These are phyloP conservation scores for Catostomus latipinnis DNA, from an alignment of 2,797 vertebrate species.

Conservation along the genomic window DNA sequence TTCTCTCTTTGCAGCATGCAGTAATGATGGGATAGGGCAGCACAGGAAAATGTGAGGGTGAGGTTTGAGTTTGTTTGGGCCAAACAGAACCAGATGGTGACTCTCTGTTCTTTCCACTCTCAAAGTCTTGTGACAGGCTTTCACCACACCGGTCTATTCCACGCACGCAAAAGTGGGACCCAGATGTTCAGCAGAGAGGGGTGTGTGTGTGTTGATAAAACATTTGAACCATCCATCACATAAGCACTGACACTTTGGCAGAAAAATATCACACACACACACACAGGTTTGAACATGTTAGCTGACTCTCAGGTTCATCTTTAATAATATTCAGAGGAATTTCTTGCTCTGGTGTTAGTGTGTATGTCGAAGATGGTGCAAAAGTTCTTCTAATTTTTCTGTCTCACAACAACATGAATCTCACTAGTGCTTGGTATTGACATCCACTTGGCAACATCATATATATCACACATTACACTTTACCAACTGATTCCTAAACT, in stretches of 20 bases:
- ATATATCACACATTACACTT: not conserved
- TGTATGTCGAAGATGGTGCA: not conserved
- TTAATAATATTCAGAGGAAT: conserved; percentile 8
- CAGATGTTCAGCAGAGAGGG: conserved; percentile 35
- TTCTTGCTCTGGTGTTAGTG: not conserved
- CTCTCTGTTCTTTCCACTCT: conserved; percentile 1
- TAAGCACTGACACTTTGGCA: conserved; percentile 17
- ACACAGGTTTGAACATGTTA: conserved; percentile 37
- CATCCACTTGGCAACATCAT: not conserved
- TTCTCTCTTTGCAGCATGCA: not conserved
- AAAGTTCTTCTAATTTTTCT: not conserved
- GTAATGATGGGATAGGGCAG: not conserved
- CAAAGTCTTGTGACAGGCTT: conserved; percentile 14
- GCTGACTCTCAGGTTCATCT: conserved; percentile 41
- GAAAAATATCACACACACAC: conserved; percentile 26
- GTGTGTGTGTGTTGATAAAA: conserved; percentile 34
- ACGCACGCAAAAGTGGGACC: conserved; percentile 21
- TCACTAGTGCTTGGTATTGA: not conserved
- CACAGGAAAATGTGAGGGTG: conserved; percentile 8
- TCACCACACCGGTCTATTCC: not conserved
- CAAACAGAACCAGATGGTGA: conserved; percentile 48
- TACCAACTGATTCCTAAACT: not conserved
- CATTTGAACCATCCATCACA: conserved; percentile 33
- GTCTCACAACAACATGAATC: not conserved
- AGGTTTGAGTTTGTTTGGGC: conserved; percentile 23